Percentiles rank a stretch among this genome's conserved stretches.
Conservation (phyloP, 2,113 vertebrate species). For the Suncus etruscus region DNA sequence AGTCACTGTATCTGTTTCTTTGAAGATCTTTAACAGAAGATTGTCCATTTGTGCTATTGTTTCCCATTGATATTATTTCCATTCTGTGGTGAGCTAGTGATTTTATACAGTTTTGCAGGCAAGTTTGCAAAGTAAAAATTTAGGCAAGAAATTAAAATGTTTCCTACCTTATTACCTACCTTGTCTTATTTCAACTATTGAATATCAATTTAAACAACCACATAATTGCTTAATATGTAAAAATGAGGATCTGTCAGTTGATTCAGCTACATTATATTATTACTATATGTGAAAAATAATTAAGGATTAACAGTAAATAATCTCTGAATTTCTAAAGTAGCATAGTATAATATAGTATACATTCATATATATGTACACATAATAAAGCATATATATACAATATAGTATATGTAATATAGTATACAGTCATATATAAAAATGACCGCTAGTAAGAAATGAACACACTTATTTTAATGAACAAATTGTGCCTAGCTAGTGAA, state of each 20-base stretch:
- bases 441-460: conserved; percentile 43
- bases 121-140: conserved; percentile 68
- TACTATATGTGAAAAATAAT: not conserved
- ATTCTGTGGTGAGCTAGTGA: not conserved
- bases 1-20: conserved; percentile 46
- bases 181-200: conserved; percentile 27
- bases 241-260: conserved; percentile 45
- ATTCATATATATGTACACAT: too few relatives aligned
- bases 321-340: conserved; percentile 45
- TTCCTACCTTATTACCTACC: not conserved
- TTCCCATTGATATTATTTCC: conserved; percentile 55
- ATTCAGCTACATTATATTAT: not conserved
- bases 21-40: not conserved
- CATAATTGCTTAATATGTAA: not conserved
- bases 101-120: conserved; percentile 61
- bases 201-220: conserved; percentile 27
- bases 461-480: not conserved
- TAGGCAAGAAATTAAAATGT: conserved; percentile 55
- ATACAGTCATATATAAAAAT: not conserved
- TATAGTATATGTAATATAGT: too few relatives aligned
- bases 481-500: conserved; percentile 10
- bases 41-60: conserved; percentile 13
- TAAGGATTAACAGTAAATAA: not conserved
- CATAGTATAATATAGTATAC: not conserved
- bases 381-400: too few relatives aligned